Base-by-base conservation (phyloP, 2,797 vertebrate genomes). In the Thalassophryne amazonica region DNA sequence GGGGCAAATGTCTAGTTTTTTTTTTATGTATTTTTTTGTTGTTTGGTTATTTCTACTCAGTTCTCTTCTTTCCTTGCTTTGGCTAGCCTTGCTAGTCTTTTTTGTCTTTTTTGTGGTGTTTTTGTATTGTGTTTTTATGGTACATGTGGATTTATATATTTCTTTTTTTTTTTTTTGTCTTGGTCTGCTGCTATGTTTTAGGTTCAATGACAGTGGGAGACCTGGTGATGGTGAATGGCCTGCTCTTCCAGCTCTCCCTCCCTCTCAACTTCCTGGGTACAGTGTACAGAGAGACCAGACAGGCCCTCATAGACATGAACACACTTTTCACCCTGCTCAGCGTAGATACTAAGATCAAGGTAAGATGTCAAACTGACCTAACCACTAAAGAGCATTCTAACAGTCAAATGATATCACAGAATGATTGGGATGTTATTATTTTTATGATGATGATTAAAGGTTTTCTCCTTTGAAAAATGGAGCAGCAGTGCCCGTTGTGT, bases 271-370 rank as follows among this genome's bases (percentile, higher is more conserved):
- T 99, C 86, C 82, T 99, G 88, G 97, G 96, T 50, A 99, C 97
- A 1, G 97, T 99, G 10, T 99, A 99, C 87, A 91, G 97, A 90
- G 97, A 99, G 86, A 99, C 97, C 30, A 89, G 96, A 49, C 97
- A 99, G 90, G 96, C 97, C 2, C 93, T 99, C 32, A 98, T 99
- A 58, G 96, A 99, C 83, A 99, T 99, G 97, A 94, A 99, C 78
- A 94, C 93, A 23, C 91, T 99, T 52, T 99, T 99, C 79, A 96
- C 95, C 0, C 91, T 99, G 57, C 94, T 99, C 68, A 96, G 78
- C 24, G 69, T 98, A 35, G 92, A 98, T 87, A 93, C 95, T 29
- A 95, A 90, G 85, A 98, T 99, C 86, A 99, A 98, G 94, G 97
- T 99, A 91, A 78, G 45, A 21, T 45, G 57, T 64, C 25, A 3